Percentiles rank a stretch among this genome's conserved stretches.
Evolutionary conservation across 2,888 invertebrate species (phyloP).

Genomic region (Brenthis daphne): DNA sequence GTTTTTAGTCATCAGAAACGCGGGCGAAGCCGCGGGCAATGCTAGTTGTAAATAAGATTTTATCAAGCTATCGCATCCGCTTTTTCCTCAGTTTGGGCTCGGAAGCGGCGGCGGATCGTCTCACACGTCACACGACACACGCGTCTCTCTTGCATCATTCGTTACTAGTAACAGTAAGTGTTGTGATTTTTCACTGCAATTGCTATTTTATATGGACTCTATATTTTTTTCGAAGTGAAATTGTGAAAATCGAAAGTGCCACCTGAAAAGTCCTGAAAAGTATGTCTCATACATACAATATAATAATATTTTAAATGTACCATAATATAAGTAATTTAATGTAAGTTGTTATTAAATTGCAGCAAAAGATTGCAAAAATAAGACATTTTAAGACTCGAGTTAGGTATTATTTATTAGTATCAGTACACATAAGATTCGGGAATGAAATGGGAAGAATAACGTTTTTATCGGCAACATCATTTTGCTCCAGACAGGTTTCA

Average conservation of each 20-base stretch:
- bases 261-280: not conserved
- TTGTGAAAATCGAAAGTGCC: not conserved
- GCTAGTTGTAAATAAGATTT: slow-evolving; percentile 1
- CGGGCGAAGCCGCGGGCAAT: too few relatives aligned
- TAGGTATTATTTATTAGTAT: too few relatives aligned
- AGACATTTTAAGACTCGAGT: too few relatives aligned
- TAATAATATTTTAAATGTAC: not conserved
- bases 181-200: slow-evolving; percentile 2
- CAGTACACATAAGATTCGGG: too few relatives aligned
- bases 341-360: too few relatives aligned
- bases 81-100: slow-evolving; percentile 12
- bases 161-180: slow-evolving; percentile 15
- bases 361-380: too few relatives aligned
- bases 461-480: too few relatives aligned
- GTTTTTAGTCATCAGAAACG: too few relatives aligned
- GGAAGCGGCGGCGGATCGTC: slow-evolving; percentile 22
- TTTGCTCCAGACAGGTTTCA: too few relatives aligned
- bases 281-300: not conserved
- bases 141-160: slow-evolving; percentile 21
- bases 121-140: not conserved
- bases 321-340: not conserved
- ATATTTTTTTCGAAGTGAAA: not conserved
- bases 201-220: not conserved
- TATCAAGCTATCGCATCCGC: slow-evolving; percentile 6
- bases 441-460: too few relatives aligned